Percentiles rank a stretch among this genome's conserved stretches.
Conservation (phyloP, 2,888 invertebrate species). For the Escarpia spicata region DNA sequence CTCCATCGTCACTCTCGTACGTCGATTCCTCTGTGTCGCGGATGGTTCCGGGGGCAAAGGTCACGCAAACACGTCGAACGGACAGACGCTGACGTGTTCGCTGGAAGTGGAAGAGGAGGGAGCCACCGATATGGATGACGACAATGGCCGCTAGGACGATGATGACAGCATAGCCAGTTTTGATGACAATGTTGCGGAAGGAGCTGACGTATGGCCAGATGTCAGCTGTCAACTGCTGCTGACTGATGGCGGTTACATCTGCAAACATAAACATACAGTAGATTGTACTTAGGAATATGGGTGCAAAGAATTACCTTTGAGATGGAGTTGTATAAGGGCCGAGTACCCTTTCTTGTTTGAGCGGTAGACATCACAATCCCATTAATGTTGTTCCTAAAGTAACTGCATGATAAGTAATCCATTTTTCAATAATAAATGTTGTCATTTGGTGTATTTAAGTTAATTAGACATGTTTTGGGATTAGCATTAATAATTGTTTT, state of each 20-base stretch:
- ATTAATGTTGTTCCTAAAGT: no score
- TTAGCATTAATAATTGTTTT: no score
- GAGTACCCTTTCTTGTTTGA: no score
- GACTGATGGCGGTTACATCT: not conserved
- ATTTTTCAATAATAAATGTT: no score
- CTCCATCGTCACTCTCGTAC: constrained; percentile 29
- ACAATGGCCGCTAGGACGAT: constrained; percentile 37
- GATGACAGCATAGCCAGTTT: constrained; percentile 39
- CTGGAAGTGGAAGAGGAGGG: constrained; percentile 41
- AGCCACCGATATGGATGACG: constrained; percentile 39
- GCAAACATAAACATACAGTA: not conserved
- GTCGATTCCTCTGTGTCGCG: constrained; percentile 27
- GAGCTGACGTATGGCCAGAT: constrained; percentile 35
- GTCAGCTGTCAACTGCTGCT: constrained; percentile 25
- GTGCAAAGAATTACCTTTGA: not conserved
- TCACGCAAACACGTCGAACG: constrained; percentile 36
- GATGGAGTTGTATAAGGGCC: not conserved
- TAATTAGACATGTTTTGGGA: no score
- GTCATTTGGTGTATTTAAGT: no score
- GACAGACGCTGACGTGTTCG: constrained; percentile 35
- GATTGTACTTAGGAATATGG: not conserved
- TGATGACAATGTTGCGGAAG: constrained; percentile 33
- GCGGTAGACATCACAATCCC: no score
- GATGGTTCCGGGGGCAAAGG: constrained; percentile 20
- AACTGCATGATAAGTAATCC: no score